Evolutionary conservation across 2,797 vertebrate genomes (phyloP).

Genomic region (Mormyrops attenuatus): DNA sequence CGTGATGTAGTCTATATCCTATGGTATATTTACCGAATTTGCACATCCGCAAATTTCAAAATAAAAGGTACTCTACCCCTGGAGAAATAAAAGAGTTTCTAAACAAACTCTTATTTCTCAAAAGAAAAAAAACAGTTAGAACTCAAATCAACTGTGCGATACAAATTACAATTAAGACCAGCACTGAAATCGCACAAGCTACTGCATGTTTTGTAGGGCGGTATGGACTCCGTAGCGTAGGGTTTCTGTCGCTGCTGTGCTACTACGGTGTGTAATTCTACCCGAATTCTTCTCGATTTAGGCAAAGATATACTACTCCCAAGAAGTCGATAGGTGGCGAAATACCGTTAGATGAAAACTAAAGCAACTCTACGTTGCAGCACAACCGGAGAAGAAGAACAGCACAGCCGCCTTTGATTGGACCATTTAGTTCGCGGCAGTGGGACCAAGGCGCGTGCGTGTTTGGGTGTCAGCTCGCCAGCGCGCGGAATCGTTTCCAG

Average conservation of each 20-base stretch:
- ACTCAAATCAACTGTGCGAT: background rate
- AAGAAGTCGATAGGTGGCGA: background rate
- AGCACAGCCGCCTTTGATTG: slow-evolving; percentile 12
- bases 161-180: background rate
- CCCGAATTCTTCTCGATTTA: background rate
- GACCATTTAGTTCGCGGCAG: slow-evolving; percentile 51
- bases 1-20: background rate
- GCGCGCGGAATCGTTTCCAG: slow-evolving; percentile 49
- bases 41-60: background rate
- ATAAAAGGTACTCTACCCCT: background rate
- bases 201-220: background rate
- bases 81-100: background rate
- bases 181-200: background rate
- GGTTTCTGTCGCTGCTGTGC: background rate
- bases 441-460: slow-evolving; percentile 51
- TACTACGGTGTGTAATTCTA: background rate
- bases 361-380: background rate
- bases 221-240: background rate
- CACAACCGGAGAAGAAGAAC: background rate
- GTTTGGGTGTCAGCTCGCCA: background rate
- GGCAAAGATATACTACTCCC: background rate
- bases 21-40: background rate
- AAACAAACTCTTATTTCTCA: background rate
- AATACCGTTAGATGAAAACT: background rate
- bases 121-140: background rate